These are phyloP conservation scores for Buathra laborator DNA, from an alignment of 2,888 invertebrate genomes.

Conservation along the genomic window DNA sequence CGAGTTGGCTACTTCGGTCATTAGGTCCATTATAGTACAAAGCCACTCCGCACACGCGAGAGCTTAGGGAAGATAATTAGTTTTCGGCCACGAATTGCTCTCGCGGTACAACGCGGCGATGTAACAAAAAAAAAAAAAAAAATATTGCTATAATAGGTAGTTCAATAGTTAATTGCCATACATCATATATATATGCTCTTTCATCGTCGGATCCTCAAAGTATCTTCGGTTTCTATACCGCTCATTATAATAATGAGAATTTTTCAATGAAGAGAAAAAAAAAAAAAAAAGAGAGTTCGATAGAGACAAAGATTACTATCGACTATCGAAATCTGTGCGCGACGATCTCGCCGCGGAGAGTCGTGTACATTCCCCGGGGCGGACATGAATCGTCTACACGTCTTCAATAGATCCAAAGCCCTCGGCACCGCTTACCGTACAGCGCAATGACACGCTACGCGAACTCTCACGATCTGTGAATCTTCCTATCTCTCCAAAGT, in stretches of 20 bases:
- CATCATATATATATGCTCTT: background rate
- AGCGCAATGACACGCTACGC: constrained; percentile 42
- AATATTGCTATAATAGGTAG: background rate
- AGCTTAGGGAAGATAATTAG: constrained; percentile 32
- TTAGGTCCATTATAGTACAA: background rate
- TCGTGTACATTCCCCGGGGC: constrained; percentile 18
- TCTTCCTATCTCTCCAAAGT: constrained; percentile 38
- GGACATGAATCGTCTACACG: constrained; percentile 21
- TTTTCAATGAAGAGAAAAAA: constrained; percentile 1
- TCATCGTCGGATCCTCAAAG: background rate
- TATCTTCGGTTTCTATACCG: constrained; percentile 7
- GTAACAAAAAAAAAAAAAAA: background rate
- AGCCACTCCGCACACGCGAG: background rate
- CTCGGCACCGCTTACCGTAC: constrained; percentile 15
- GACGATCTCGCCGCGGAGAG: background rate
- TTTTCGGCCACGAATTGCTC: background rate
- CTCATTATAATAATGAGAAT: constrained; percentile 7
- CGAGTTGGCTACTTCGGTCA: constrained; percentile 17
- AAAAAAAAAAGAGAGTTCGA: constrained; percentile 3
- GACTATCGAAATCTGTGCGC: constrained; percentile 17
- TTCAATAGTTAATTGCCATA: background rate
- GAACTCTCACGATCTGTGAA: constrained; percentile 57
- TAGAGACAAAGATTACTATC: constrained; percentile 15
- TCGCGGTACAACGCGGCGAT: background rate
- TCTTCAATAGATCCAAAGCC: background rate